Evolutionary conservation across 2,888 invertebrate genomes (phyloP).

Genomic region (Acrobeloides nanus): DNA sequence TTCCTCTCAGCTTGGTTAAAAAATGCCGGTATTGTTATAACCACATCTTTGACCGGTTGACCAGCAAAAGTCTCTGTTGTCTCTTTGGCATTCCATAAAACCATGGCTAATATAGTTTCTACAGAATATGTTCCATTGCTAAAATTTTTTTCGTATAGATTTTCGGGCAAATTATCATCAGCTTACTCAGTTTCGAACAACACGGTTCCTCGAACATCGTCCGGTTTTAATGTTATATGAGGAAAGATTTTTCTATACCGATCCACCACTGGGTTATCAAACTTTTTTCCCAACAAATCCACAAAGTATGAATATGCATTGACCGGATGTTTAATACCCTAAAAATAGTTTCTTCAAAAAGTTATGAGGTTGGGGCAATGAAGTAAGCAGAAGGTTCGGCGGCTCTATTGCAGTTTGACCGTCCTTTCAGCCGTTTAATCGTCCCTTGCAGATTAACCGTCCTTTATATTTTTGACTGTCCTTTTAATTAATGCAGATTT

Average conservation of each 20-base stretch:
- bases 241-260: constrained; percentile 75
- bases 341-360: no score
- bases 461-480: no score
- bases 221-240: constrained; percentile 58
- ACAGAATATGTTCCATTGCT: constrained; percentile 64
- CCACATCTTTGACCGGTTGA: constrained; percentile 82
- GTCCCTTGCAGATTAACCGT: no score
- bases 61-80: constrained; percentile 74
- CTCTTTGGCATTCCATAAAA: constrained; percentile 79
- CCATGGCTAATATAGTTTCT: constrained; percentile 86
- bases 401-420: no score
- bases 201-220: constrained; percentile 72
- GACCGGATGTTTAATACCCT: constrained; percentile 62
- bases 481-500: no score
- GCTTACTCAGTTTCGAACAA: constrained; percentile 69
- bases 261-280: constrained; percentile 81
- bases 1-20: constrained; percentile 91
- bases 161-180: no score
- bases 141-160: no score
- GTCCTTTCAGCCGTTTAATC: no score
- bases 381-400: no score
- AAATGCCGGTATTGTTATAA: constrained; percentile 88
- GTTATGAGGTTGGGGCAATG: no score
- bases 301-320: constrained; percentile 78
- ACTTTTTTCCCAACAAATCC: constrained; percentile 82